Evolutionary conservation across 1,140 invertebrate genomes (phyloP), one percentile per base, ranked within the genome.

Genomic region (Temnothorax nylanderi): DNA sequence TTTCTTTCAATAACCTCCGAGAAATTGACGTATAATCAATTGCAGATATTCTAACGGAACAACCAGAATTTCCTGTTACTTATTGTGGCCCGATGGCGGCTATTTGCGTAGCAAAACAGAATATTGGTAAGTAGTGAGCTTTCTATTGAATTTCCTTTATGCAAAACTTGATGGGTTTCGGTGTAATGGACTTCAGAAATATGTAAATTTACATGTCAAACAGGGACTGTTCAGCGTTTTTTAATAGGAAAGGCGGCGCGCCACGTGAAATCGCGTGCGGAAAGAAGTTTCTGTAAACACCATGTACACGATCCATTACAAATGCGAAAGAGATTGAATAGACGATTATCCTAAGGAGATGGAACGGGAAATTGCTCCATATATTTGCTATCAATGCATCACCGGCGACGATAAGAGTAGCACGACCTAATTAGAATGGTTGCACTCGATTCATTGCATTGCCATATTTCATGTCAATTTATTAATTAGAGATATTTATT

Each of bases 61-160:
- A 94, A 96, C 94, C 1, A 91, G 96, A 58, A 96, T 95, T 1
- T 94, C 96, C 11, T 97, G 97, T 87, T 96, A 96, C 67, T 94
- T 97, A 88, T 91, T 95, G 56, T 98, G 97, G 97, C 97, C 97
- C 0, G 97, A 97, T 91, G 96, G 96, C 51, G 92, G 93, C n/a
- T 96, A 96, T 85, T 95, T 95, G 34, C 93, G 94, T 75, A 96
- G 96, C 0, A 95, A 94, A 88, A 94, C 95, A 16, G 96, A 97
- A 91, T 96, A 96, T 90, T 94, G 96, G 96, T 97, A 92, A 96
- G 96, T 96, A 88, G 11, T 71, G 16, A 64, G 7, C 3, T 74
- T 16, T 60, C 1, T 41, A 47, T 16, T 21, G 7, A 76, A 32
- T 10, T 47, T 21, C 34, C 16, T 26, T 7, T 65, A 44, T 3